phyloP scores from a whole-genome alignment of 2,888 invertebrate species.

The Drosophila imparisetae region DNA sequence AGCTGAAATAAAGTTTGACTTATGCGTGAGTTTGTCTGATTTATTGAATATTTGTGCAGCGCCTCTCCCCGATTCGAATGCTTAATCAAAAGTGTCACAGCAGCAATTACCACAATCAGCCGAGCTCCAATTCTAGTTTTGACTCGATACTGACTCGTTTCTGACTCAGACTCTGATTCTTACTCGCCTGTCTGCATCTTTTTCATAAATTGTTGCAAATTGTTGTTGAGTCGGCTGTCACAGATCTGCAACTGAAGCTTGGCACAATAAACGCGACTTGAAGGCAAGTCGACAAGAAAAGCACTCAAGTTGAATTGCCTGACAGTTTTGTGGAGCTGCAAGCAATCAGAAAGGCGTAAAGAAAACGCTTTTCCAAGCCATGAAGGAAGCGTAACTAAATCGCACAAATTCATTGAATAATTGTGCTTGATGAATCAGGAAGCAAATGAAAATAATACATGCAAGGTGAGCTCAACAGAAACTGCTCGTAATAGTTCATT shows the following conservation, averaged over 20 bases:
- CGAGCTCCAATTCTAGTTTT: constrained; percentile 21
- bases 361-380: constrained; percentile 1
- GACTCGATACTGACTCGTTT: constrained; percentile 18
- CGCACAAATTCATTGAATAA: constrained; percentile 18
- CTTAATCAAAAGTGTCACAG: constrained; percentile 73
- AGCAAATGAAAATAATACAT: constrained; percentile 1
- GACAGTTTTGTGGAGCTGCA: constrained; percentile 19
- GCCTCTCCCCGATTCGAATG: constrained; percentile 40
- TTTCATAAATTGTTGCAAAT: constrained; percentile 78
- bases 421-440: constrained; percentile 24
- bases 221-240: constrained; percentile 51
- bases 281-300: constrained; percentile 20
- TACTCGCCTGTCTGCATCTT: constrained; percentile 43
- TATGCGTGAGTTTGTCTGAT: constrained; percentile 56
- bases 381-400: constrained; percentile 35
- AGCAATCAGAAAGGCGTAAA: constrained; percentile 3
- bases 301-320: constrained; percentile 23
- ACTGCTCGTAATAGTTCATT: background rate
- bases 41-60: constrained; percentile 50
- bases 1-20: constrained; percentile 37
- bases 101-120: constrained; percentile 70
- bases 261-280: constrained; percentile 24
- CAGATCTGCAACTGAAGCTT: constrained; percentile 32
- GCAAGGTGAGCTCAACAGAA: background rate
- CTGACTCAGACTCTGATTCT: background rate